Percentiles rank a stretch among this genome's conserved stretches.
Evolutionary conservation across 2,113 vertebrate species (phyloP).

Genomic region (Alethe castanea): DNA sequence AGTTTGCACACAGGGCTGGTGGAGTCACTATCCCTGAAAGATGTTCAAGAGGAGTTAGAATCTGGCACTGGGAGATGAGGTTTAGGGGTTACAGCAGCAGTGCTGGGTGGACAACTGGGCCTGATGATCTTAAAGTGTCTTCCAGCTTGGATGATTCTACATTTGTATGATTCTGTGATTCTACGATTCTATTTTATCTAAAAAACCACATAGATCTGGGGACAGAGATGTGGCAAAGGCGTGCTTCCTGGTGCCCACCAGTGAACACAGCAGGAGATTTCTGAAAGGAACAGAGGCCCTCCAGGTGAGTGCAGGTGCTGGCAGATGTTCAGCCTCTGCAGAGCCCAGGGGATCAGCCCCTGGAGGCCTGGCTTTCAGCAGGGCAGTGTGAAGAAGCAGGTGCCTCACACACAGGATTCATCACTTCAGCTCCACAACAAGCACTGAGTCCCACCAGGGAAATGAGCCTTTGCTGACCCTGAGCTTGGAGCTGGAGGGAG

Average conservation of each 20-base stretch:
- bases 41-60: accelerated
- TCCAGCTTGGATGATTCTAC: background rate
- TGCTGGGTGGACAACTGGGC: background rate
- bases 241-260: too few relatives aligned
- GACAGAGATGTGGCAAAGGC: background rate
- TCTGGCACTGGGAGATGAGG: background rate
- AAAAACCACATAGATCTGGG: background rate
- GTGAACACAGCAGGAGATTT: background rate
- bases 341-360: background rate
- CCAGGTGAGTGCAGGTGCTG: background rate
- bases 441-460: accelerated
- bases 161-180: background rate
- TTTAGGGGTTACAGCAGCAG: background rate
- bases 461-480: accelerated
- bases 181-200: background rate
- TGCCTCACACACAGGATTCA: background rate
- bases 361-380: background rate
- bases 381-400: accelerated
- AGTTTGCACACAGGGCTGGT: background rate
- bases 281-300: background rate
- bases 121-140: too few relatives aligned
- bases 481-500: background rate
- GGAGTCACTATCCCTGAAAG: background rate
- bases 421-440: accelerated
- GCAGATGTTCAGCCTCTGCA: background rate